Percentiles rank a stretch among this genome's conserved stretches.
Evolutionary conservation across 1,140 invertebrate genomes (phyloP).

Genomic region (Zaprionus davidi): DNA sequence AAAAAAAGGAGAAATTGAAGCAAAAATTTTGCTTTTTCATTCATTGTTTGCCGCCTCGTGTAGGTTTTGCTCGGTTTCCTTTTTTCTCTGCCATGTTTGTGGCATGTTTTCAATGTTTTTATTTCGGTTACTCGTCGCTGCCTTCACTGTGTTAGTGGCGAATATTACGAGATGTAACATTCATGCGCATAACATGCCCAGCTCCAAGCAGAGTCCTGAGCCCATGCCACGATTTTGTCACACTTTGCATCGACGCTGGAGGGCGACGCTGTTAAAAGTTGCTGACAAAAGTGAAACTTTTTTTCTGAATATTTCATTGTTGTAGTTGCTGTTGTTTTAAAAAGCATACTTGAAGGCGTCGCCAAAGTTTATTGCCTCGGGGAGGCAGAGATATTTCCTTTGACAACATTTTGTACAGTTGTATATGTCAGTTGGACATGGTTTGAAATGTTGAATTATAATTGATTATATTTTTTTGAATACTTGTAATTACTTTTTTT

Average conservation of each 20-base stretch:
- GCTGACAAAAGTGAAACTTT: conserved; percentile 40
- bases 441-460: neutral
- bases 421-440: conserved; percentile 3
- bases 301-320: conserved; percentile 11
- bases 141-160: conserved; percentile 59
- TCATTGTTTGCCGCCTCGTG: conserved; percentile 37
- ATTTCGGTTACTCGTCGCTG: conserved; percentile 28
- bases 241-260: conserved; percentile 35
- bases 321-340: conserved; percentile 8
- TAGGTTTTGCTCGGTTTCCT: conserved; percentile 20
- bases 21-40: conserved; percentile 54
- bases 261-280: conserved; percentile 36
- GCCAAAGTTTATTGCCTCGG: conserved; percentile 18
- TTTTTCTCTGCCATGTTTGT: conserved; percentile 70
- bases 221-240: conserved; percentile 24
- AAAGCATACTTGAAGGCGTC: conserved; percentile 43
- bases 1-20: conserved; percentile 29
- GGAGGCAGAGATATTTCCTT: neutral
- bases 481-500: too few relatives aligned
- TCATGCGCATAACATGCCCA: conserved; percentile 56
- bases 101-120: conserved; percentile 53
- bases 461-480: neutral
- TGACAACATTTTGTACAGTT: neutral
- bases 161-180: conserved; percentile 73
- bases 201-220: conserved; percentile 8